Evolutionary conservation across 2,113 vertebrate genomes (phyloP).

Genomic region (Suricata suricatta): DNA sequence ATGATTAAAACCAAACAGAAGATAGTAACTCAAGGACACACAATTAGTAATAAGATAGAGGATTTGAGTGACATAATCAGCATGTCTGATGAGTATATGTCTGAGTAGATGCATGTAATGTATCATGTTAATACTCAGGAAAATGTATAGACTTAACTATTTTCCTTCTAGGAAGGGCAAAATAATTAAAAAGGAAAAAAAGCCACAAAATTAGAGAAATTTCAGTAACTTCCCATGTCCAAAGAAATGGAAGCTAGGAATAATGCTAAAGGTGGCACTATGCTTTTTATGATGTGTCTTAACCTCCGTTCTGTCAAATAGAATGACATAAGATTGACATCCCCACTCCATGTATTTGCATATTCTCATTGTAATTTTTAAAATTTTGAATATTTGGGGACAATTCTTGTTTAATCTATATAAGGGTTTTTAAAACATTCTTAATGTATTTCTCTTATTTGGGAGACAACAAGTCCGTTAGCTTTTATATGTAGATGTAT

Average conservation of each 20-base stretch:
- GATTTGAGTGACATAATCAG: not conserved
- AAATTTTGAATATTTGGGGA: conserved; percentile 3
- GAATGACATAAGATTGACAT: conserved; percentile 34
- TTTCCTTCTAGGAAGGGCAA: not conserved
- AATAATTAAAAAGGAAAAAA: not conserved
- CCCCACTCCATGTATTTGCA: not conserved
- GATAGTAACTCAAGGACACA: not conserved
- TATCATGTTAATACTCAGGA: not conserved
- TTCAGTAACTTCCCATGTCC: not conserved
- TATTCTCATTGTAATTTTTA: conserved; percentile 13
- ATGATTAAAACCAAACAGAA: not conserved
- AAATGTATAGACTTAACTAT: not conserved
- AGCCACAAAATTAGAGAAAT: not conserved
- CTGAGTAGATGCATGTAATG: not conserved
- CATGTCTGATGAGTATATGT: not conserved
- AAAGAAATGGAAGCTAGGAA: conserved; percentile 31
- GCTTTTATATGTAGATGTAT: not conserved
- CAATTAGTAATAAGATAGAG: not conserved
- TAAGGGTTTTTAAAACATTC: not conserved
- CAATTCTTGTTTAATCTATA: not conserved
- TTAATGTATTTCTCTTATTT: not conserved
- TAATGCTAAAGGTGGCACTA: not conserved
- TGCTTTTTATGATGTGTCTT: not conserved
- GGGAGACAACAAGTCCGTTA: not conserved
- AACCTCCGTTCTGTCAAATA: conserved; percentile 26